These are phyloP conservation scores for Antedon mediterranea DNA, from an alignment of 53 echinoderm and acorn worm genomes.

Conservation along the genomic window DNA sequence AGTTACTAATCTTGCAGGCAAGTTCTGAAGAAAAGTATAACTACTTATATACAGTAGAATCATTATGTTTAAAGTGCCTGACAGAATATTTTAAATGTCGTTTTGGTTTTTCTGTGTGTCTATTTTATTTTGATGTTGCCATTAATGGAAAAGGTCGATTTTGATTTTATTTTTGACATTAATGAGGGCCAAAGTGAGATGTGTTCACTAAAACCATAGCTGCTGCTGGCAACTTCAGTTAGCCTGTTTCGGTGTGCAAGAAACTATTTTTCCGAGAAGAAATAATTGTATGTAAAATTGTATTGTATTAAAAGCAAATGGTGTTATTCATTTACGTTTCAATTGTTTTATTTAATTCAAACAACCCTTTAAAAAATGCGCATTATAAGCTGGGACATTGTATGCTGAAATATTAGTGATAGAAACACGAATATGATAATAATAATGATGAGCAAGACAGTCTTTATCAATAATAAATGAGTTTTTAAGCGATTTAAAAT, in stretches of 20 bases:
- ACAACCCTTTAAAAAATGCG: too few species aligned
- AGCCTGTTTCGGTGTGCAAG: not conserved
- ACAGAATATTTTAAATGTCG: not conserved
- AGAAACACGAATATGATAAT: too few species aligned
- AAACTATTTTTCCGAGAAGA: not conserved
- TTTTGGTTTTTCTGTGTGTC: not conserved
- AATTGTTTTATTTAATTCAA: not conserved
- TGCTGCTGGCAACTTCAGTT: not conserved
- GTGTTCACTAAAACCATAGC: not conserved
- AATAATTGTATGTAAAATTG: not conserved
- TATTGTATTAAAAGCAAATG: not conserved
- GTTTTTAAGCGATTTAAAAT: too few species aligned
- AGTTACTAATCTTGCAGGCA: not conserved
- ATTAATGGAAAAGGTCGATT: not conserved
- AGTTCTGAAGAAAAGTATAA: not conserved
- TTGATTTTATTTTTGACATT: not conserved
- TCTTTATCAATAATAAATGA: too few species aligned
- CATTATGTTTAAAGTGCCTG: not conserved
- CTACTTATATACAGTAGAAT: not conserved
- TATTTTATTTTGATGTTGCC: not conserved
- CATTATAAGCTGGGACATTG: too few species aligned
- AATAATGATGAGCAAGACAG: too few species aligned
- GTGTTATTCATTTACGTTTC: not conserved
- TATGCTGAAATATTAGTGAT: too few species aligned
- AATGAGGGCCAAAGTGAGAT: not conserved